phyloP scores from a whole-genome alignment of 2,888 invertebrate species.

The Orthosia gracilis region DNA sequence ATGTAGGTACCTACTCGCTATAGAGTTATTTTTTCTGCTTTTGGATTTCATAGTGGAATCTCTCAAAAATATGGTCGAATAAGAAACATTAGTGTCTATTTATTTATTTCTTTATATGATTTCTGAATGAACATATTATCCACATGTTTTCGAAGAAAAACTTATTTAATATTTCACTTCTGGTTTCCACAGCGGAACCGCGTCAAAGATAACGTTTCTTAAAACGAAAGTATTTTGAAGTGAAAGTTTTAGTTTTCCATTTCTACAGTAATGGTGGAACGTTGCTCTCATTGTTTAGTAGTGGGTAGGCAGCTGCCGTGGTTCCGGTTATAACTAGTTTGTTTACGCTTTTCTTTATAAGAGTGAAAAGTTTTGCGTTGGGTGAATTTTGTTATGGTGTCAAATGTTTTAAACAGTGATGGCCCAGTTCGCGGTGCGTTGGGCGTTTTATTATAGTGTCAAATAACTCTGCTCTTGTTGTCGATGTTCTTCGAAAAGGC shows the following conservation, averaged over 20 bases:
- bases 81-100: not conserved
- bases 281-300: slow-evolving; percentile 58
- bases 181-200: not conserved
- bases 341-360: slow-evolving; percentile 51
- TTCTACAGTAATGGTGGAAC: slow-evolving; percentile 59
- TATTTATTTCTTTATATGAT: too few species aligned
- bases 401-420: not conserved
- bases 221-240: slow-evolving; percentile 58
- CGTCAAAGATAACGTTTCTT: slow-evolving; percentile 33
- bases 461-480: too few species aligned
- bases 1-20: too few species aligned
- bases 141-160: not conserved
- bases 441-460: too few species aligned
- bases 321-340: slow-evolving; percentile 60
- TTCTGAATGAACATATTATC: too few species aligned
- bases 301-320: slow-evolving; percentile 54
- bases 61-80: not conserved
- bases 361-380: slow-evolving; percentile 1
- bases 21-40: not conserved
- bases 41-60: not conserved
- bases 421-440: too few species aligned
- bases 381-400: slow-evolving; percentile 12
- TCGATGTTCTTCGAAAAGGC: too few species aligned
- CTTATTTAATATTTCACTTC: not conserved
- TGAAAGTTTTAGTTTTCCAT: slow-evolving; percentile 65